Percentiles rank a stretch among this genome's conserved stretches.
Conservation (phyloP, 2,797 vertebrate genomes). For the Clarias platycephalus region DNA sequence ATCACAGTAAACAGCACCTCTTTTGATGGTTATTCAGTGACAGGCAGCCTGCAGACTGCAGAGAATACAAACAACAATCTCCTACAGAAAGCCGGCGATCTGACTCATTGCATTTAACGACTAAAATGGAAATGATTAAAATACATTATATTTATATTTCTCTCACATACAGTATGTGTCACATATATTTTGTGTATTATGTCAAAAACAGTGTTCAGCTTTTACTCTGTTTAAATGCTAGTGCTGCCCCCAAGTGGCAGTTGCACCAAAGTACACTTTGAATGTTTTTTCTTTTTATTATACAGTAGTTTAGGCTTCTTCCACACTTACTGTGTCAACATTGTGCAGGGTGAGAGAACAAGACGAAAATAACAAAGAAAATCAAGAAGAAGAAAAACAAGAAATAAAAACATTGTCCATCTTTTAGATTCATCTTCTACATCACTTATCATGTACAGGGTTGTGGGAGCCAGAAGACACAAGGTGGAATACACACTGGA, state of each 20-base stretch:
- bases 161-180: background rate
- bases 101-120: background rate
- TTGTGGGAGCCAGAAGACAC: no score
- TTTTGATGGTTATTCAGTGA: constrained; percentile 30
- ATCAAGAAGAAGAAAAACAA: no score
- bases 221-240: background rate
- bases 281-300: no score
- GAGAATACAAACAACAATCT: background rate
- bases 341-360: no score
- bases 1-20: constrained; percentile 26
- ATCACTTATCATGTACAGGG: no score
- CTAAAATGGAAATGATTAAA: background rate
- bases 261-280: background rate
- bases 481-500: no score
- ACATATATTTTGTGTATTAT: background rate
- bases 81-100: background rate
- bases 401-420: no score
- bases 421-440: no score
- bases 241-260: constrained; percentile 49
- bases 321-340: no score
- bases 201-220: background rate
- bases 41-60: constrained; percentile 42
- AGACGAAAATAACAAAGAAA: no score
- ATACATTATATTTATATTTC: background rate
- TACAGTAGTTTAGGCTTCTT: no score